These are phyloP conservation scores for Drosophila hydei DNA, from an alignment of 1,140 invertebrate genomes.

Conservation along the genomic window DNA sequence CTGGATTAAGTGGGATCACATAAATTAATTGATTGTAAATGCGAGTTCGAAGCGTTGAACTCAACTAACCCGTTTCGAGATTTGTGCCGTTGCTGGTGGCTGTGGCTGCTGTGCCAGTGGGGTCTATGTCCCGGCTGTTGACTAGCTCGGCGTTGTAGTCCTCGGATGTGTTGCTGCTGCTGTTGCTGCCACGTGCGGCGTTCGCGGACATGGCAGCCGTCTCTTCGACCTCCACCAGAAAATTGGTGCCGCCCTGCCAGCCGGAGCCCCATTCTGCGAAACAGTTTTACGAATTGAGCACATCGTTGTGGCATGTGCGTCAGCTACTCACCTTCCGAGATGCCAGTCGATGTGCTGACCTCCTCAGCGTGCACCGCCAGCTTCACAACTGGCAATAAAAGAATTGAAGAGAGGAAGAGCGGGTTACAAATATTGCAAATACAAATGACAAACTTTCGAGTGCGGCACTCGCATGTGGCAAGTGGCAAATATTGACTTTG, in stretches of 20 bases:
- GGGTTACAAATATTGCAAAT: conserved; percentile 10
- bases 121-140: conserved; percentile 66
- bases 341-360: conserved; percentile 60
- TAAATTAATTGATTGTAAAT: background rate
- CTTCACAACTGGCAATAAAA: conserved; percentile 54
- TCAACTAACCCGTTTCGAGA: conserved; percentile 51
- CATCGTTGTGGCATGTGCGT: conserved; percentile 26
- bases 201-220: conserved; percentile 62
- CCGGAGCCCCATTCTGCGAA: conserved; percentile 80
- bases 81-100: conserved; percentile 53
- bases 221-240: conserved; percentile 80
- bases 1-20: conserved; percentile 7
- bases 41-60: background rate
- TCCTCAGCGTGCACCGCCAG: conserved; percentile 64
- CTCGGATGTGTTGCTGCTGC: conserved; percentile 48
- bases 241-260: conserved; percentile 72
- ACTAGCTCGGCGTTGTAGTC: conserved; percentile 63
- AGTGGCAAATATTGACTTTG: conserved; percentile 46
- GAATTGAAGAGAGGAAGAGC: background rate
- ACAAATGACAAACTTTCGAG: conserved; percentile 29
- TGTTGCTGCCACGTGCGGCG: conserved; percentile 31
- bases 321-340: conserved; percentile 72
- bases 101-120: conserved; percentile 42
- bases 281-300: conserved; percentile 7
- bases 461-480: conserved; percentile 35